These are phyloP conservation scores for Osmerus eperlanus DNA, from an alignment of 2,113 vertebrate species.

Conservation along the genomic window DNA sequence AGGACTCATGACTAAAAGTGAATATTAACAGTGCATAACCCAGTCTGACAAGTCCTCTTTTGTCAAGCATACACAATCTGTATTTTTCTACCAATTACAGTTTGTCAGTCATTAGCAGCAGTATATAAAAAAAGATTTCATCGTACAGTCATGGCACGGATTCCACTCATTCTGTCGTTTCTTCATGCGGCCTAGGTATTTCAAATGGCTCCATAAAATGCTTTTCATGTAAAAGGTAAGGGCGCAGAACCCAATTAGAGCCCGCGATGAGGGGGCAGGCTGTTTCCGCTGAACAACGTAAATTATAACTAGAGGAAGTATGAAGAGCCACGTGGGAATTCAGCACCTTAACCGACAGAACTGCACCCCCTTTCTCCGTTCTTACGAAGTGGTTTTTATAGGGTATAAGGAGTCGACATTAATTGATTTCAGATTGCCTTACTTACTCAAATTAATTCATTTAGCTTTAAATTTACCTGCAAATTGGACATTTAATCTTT, in stretches of 20 bases:
- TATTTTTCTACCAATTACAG: no score
- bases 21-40: no score
- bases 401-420: slow-evolving; percentile 50
- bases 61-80: no score
- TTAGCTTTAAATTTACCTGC: slow-evolving; percentile 50
- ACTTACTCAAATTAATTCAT: slow-evolving; percentile 52
- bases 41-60: no score
- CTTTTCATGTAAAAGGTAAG: slow-evolving; percentile 65
- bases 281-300: slow-evolving; percentile 61
- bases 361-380: background rate
- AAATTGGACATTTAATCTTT: slow-evolving; percentile 41
- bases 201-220: slow-evolving; percentile 62
- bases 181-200: slow-evolving; percentile 49
- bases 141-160: slow-evolving; percentile 34
- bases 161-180: slow-evolving; percentile 53
- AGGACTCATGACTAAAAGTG: no score
- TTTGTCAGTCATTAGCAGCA: no score
- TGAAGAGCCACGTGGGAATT: slow-evolving; percentile 41
- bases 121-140: no score
- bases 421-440: slow-evolving; percentile 54
- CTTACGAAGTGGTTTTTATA: slow-evolving; percentile 41
- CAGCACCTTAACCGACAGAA: slow-evolving; percentile 54
- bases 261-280: slow-evolving; percentile 53
- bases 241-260: slow-evolving; percentile 69
- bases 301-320: slow-evolving; percentile 54